phyloP scores from a whole-genome alignment of 1,140 invertebrate species.

The Stegodyphus mimosarum region DNA sequence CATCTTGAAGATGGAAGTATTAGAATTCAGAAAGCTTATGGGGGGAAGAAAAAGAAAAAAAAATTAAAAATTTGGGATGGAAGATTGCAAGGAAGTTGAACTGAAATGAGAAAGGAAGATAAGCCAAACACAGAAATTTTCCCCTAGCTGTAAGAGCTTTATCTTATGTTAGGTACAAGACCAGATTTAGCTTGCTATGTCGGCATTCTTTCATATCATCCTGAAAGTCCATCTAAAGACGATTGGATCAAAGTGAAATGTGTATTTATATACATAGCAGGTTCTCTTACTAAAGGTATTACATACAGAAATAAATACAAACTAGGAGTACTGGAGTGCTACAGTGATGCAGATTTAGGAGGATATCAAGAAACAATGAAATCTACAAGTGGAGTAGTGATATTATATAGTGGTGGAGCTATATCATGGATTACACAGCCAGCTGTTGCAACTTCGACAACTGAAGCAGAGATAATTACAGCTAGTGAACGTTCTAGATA shows the following conservation, averaged over 20 bases:
- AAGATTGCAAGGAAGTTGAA: slow-evolving; percentile 6
- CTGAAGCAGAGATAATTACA: slow-evolving; percentile 48
- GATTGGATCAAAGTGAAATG: slow-evolving; percentile 69
- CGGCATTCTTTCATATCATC: slow-evolving; percentile 47
- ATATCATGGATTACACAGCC: slow-evolving; percentile 43
- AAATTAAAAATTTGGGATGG: slow-evolving; percentile 59
- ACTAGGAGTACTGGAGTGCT: slow-evolving; percentile 24
- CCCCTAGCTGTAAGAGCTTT: slow-evolving; percentile 63
- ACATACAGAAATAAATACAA: not conserved
- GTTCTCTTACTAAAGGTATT: slow-evolving; percentile 62
- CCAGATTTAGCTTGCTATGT: slow-evolving; percentile 70
- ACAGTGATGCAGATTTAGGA: slow-evolving; percentile 69
- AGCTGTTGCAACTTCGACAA: slow-evolving; percentile 38
- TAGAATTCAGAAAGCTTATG: slow-evolving; percentile 38
- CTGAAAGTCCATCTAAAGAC: slow-evolving; percentile 27
- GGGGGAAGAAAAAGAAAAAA: not conserved
- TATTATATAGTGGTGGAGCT: slow-evolving; percentile 13
- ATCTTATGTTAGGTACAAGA: slow-evolving; percentile 67
- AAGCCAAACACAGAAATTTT: not conserved
- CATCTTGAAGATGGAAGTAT: slow-evolving; percentile 20
- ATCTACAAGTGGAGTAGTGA: slow-evolving; percentile 28
- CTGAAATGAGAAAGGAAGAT: not conserved
- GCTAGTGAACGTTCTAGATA: slow-evolving; percentile 26
- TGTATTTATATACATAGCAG: slow-evolving; percentile 69
- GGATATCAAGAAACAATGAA: slow-evolving; percentile 62